Evolutionary conservation across 2,113 vertebrate species (phyloP).

Genomic region (Rhagologus leucostigma): DNA sequence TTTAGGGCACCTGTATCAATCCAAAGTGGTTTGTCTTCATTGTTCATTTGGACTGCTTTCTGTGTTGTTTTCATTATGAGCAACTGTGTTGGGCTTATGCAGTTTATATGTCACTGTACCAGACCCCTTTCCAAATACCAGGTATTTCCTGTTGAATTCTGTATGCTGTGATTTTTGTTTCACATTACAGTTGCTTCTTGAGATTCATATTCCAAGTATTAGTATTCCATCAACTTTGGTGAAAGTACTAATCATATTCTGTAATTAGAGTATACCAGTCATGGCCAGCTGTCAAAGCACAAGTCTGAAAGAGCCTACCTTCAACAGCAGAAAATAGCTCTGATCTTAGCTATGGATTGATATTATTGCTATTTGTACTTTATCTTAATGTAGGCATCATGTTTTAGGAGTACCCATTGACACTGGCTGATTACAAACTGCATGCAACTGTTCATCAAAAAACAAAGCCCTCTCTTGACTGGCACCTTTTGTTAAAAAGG

Average conservation of each 20-base stretch:
- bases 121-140: neutral
- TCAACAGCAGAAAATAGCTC: neutral
- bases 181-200: neutral
- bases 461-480: neutral
- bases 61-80: neutral
- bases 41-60: neutral
- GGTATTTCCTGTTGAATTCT: neutral
- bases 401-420: neutral
- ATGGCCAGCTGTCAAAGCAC: neutral
- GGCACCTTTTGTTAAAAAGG: neutral
- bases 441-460: neutral
- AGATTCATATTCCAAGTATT: neutral
- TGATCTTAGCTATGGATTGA: neutral
- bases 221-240: neutral
- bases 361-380: neutral
- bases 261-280: rapidly evolving
- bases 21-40: neutral
- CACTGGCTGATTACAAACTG: neutral
- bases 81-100: neutral
- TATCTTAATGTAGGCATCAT: neutral
- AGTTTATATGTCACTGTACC: neutral
- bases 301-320: neutral
- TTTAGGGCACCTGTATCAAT: neutral
- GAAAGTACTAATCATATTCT: neutral
- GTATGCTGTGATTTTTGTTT: neutral